Evolutionary conservation across 2,888 invertebrate species (phyloP).

Genomic region (Xanthia icteritia): DNA sequence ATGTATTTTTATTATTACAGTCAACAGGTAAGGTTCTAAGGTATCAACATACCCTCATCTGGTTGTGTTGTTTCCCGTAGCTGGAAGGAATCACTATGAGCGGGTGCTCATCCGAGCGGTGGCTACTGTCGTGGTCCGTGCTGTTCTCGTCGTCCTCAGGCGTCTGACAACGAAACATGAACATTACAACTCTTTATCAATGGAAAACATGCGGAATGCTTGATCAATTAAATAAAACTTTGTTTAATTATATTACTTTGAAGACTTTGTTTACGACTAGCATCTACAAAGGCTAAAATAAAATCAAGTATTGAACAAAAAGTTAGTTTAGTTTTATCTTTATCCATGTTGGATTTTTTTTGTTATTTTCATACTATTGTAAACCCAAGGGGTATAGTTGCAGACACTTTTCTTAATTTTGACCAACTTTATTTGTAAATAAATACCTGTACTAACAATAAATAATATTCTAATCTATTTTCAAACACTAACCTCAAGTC

Average conservation of each 20-base stretch:
- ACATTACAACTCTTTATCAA: not conserved
- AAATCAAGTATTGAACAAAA: not conserved
- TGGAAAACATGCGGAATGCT: not conserved
- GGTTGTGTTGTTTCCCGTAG: slow-evolving; percentile 64
- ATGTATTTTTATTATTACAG: not conserved
- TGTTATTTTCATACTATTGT: not conserved
- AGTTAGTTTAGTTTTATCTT: not conserved
- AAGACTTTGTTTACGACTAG: not conserved
- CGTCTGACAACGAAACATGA: slow-evolving; percentile 34
- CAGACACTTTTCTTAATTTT: not conserved
- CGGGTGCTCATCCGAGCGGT: slow-evolving; percentile 72
- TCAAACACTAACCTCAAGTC: slow-evolving; percentile 36
- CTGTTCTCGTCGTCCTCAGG: slow-evolving; percentile 57
- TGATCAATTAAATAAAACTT: not conserved
- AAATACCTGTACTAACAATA: not conserved
- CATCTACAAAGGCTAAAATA: not conserved
- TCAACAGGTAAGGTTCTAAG: not conserved
- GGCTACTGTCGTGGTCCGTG: slow-evolving; percentile 56
- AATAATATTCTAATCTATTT: not conserved
- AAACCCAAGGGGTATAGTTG: not conserved
- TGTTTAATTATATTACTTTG: not conserved
- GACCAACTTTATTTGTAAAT: not conserved
- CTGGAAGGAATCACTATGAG: slow-evolving; percentile 80
- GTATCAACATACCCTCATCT: slow-evolving; percentile 23
- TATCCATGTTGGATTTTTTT: not conserved